These are phyloP conservation scores for Steatocranus sp. DNA, from an alignment of 2,797 vertebrate species.

Conservation along the genomic window DNA sequence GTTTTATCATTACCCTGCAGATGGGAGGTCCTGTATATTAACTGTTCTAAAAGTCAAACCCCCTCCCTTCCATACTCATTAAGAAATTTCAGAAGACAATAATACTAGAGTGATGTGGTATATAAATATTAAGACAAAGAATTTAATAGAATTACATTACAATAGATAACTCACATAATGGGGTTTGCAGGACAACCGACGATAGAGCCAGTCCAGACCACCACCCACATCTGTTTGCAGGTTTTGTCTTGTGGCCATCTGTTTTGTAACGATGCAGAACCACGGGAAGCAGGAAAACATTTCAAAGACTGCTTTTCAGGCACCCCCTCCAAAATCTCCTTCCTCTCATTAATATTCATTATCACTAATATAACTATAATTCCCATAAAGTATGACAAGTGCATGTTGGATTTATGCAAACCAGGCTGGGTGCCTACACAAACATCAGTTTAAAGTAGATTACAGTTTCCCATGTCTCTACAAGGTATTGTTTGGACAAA, in stretches of 20 bases:
- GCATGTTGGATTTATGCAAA: constrained; percentile 36
- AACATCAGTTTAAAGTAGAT: constrained; percentile 30
- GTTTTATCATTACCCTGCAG: neutral
- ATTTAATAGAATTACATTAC: neutral
- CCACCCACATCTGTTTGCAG: constrained; percentile 37
- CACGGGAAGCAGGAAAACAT: constrained; percentile 10
- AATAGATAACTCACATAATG: constrained; percentile 13
- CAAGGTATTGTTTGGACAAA: constrained; percentile 24
- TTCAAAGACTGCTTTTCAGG: constrained; percentile 17
- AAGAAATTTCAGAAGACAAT: neutral
- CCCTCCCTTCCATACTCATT: neutral
- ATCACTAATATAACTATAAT: constrained; percentile 30
- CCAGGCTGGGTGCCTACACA: constrained; percentile 15
- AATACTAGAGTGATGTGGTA: neutral
- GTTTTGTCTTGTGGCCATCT: constrained; percentile 37
- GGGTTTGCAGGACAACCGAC: constrained; percentile 5
- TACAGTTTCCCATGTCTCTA: neutral
- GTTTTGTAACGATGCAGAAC: constrained; percentile 6
- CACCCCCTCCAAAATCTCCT: constrained; percentile 6
- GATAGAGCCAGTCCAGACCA: constrained; percentile 32
- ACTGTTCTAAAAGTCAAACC: neutral
- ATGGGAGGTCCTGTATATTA: neutral
- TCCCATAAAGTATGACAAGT: constrained; percentile 17
- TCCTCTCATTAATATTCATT: constrained; percentile 33
- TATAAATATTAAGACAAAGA: neutral